Evolutionary conservation across 2,797 vertebrate genomes (phyloP).

Genomic region (Tamandua tetradactyla): DNA sequence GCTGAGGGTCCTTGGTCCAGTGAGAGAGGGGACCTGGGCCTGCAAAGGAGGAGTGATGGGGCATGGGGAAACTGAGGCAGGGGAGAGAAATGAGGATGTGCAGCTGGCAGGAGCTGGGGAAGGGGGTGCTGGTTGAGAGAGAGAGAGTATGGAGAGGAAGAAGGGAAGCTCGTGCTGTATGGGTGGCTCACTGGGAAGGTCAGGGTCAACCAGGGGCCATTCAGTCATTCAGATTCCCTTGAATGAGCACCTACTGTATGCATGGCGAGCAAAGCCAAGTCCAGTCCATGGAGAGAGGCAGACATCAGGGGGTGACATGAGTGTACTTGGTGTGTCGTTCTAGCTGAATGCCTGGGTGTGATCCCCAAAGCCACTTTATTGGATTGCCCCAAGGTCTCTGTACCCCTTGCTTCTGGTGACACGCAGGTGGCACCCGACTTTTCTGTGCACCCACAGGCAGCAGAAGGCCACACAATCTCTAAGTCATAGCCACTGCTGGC

Average conservation of each 20-base stretch:
- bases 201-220: too few species aligned
- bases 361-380: not conserved
- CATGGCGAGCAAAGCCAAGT: not conserved
- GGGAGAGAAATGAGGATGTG: not conserved
- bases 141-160: not conserved
- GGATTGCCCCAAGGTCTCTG: rapidly evolving
- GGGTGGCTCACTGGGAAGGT: not conserved
- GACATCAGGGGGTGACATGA: too few species aligned
- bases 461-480: rapidly evolving
- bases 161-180: rapidly evolving
- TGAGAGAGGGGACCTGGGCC: not conserved
- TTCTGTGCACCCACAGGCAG: not conserved
- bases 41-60: too few species aligned
- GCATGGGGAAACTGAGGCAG: not conserved
- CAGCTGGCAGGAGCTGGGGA: not conserved
- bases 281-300: not conserved
- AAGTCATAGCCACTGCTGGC: not conserved
- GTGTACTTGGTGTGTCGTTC: rapidly evolving
- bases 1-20: not conserved
- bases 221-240: not conserved
- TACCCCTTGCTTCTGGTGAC: not conserved
- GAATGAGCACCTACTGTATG: too few species aligned
- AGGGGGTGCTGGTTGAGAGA: not conserved
- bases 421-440: not conserved
- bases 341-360: rapidly evolving